Base-by-base conservation (phyloP, 2,888 invertebrate species). In the Andrena bicolor region DNA sequence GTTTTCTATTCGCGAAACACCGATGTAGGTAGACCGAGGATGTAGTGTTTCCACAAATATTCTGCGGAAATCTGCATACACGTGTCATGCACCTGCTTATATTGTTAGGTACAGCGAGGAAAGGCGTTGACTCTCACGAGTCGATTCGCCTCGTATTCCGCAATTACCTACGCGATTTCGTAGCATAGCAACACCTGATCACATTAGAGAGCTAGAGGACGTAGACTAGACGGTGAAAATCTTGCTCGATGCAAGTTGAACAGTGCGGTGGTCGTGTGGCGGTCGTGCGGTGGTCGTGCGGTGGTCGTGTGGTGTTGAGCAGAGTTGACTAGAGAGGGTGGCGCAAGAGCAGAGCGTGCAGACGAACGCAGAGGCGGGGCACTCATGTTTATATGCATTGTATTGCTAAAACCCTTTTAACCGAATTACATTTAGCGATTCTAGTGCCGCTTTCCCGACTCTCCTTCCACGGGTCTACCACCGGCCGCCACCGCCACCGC, bases 401-500 rank as follows among this genome's bases (percentile, higher is more conserved):
- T 93, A 93, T 93, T 93, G 92, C 93, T 93, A 93, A 93, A 93
- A 93, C 93, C 93, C 93, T 93, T 93, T 93, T 93, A 93, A 93
- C 93, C 92, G 92, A 93, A 93, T 93, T 93, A 93, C 93, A 93
- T 93, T 93, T 93, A 93, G 93, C 91, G 92, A 93, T 93, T 93
- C 93, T 88, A 92, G 89, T 92, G 89, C 90, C 90, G 90, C 83
- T 90, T 90, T 80, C 86, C 77, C 56, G 41, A 32, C 64, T 64
- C 80, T 63, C 66, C 65, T 61, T 60, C 64, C 70, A 10, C 30
- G 4, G 66, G 80, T 66, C 61, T 79, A 35, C 72, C 53, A 56
- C 48, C 66, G 71, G 53, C 8, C 61, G 60, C 41, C 70, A 49
- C 30, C 48, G 32, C 49, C 63, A 32, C 51, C 63, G 51, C 60